These are phyloP conservation scores for Alca torda DNA, from an alignment of 2,797 vertebrate genomes.

Conservation along the genomic window DNA sequence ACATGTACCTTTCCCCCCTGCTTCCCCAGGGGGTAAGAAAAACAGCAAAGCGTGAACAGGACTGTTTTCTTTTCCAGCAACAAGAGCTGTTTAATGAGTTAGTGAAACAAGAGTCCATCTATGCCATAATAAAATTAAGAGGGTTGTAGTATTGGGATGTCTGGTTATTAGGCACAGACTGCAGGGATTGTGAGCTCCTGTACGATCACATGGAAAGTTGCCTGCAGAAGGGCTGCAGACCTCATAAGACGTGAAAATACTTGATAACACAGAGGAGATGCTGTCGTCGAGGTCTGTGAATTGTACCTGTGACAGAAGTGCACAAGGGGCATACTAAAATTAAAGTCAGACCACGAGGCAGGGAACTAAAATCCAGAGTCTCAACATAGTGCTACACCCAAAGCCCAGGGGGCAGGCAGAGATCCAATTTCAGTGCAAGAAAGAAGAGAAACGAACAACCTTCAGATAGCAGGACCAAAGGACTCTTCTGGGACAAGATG, in stretches of 20 bases:
- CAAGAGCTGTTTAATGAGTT: background rate
- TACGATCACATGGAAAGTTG: background rate
- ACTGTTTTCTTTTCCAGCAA: background rate
- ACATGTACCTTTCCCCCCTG: background rate
- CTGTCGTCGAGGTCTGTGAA: background rate
- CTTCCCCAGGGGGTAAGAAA: background rate
- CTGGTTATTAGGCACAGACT: background rate
- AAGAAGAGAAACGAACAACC: background rate
- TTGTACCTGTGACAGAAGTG: background rate
- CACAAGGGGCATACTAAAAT: background rate
- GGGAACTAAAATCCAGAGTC: background rate
- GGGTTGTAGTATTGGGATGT: background rate
- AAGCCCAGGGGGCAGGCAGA: background rate
- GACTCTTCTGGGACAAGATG: background rate
- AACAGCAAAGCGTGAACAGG: background rate
- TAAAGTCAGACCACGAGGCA: background rate
- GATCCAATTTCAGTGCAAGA: background rate
- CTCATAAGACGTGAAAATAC: background rate
- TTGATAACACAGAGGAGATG: background rate
- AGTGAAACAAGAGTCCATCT: background rate
- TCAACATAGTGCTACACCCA: background rate
- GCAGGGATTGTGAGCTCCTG: fast-evolving
- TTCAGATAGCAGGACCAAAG: background rate
- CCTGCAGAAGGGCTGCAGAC: background rate
- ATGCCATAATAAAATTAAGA: background rate